Conservation (phyloP, 2,888 invertebrate species). For the Lamellibrachia satsuma region DNA sequence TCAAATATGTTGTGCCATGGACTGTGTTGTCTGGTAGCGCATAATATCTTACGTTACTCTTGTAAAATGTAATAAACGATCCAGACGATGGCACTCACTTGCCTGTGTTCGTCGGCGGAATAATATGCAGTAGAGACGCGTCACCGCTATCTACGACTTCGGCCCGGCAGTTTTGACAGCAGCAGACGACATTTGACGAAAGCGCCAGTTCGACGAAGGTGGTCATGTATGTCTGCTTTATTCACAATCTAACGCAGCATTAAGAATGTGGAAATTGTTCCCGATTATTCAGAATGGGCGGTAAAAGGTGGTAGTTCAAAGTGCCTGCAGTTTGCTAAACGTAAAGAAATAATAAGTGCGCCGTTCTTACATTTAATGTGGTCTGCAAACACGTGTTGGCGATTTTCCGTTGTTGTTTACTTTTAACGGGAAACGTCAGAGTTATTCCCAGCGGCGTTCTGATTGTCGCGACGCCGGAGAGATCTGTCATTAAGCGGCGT, state of each 20-base stretch:
- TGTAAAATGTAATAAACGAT: background rate
- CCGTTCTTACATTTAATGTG: background rate
- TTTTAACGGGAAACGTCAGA: slow-evolving; percentile 9
- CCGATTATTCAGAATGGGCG: background rate
- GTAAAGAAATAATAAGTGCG: background rate
- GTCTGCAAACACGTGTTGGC: background rate
- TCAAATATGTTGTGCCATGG: background rate
- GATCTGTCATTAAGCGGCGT: slow-evolving; percentile 1
- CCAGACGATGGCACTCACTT: background rate
- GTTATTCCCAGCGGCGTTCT: slow-evolving; percentile 6
- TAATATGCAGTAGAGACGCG: background rate
- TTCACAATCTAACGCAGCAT: background rate
- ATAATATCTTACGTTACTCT: background rate
- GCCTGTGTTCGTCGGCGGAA: background rate
- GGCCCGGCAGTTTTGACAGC: background rate
- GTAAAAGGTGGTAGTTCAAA: background rate
- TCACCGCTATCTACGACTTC: background rate
- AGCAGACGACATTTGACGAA: background rate
- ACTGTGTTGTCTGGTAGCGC: background rate
- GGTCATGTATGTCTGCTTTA: background rate
- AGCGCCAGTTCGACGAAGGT: background rate
- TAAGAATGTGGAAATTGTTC: background rate
- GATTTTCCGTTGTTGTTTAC: background rate
- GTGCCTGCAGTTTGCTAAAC: background rate
- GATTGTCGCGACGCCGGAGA: slow-evolving; percentile 6